phyloP scores from a whole-genome alignment of 2,113 vertebrate species.

The Stegostoma tigrinum region DNA sequence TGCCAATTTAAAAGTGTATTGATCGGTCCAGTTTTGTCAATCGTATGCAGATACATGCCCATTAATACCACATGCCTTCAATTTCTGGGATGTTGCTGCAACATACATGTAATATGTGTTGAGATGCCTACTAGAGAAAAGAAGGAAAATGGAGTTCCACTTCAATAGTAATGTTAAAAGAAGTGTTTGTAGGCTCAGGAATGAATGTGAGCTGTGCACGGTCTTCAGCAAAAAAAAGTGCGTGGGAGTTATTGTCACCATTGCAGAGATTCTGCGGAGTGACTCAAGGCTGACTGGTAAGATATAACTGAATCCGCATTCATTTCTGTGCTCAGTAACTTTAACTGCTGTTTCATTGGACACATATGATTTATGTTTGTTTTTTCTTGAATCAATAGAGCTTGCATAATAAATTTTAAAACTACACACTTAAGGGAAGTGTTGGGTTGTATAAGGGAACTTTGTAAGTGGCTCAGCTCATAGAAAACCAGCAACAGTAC shows the following conservation, averaged over 20 bases:
- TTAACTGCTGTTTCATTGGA: background rate
- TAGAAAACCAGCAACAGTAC: too few species aligned
- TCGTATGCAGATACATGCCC: background rate
- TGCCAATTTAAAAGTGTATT: background rate
- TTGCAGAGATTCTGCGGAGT: background rate
- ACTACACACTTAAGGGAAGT: background rate
- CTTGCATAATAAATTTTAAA: background rate
- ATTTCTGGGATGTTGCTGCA: background rate
- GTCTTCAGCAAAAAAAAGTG: background rate
- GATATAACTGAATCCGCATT: background rate
- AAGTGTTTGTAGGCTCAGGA: background rate
- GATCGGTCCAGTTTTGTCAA: background rate
- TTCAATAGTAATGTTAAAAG: background rate
- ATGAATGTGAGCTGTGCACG: background rate
- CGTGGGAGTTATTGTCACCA: background rate
- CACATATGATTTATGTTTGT: background rate
- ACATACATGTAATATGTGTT: too few species aligned
- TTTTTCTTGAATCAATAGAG: background rate
- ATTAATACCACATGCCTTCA: background rate
- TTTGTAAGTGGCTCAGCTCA: background rate
- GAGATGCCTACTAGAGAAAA: background rate
- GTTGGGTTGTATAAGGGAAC: background rate
- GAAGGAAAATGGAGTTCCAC: background rate
- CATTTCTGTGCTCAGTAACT: background rate
- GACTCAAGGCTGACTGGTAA: background rate